phyloP scores from a whole-genome alignment of 2,888 invertebrate species.

The Meghimatium bilineatum region DNA sequence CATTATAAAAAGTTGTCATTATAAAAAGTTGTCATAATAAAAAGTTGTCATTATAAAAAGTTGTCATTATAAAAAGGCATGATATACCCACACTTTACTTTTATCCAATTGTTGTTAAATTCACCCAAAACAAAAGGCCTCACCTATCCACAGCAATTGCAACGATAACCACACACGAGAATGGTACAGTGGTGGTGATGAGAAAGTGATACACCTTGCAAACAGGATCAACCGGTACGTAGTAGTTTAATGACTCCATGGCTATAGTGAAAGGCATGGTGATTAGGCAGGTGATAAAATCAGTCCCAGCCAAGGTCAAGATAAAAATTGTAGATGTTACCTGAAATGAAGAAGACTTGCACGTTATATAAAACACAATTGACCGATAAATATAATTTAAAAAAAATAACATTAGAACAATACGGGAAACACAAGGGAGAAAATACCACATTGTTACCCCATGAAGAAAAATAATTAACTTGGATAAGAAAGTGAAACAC shows the following conservation, averaged over 20 bases:
- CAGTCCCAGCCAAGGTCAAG: conserved; percentile 70
- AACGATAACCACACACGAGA: conserved; percentile 72
- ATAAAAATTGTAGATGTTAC: conserved; percentile 74
- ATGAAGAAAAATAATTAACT: no score
- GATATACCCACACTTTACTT: background rate
- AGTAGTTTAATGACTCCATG: conserved; percentile 63
- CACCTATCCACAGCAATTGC: conserved; percentile 72
- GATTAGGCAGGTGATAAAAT: conserved; percentile 70
- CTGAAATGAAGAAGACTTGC: conserved; percentile 51
- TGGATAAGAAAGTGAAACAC: no score
- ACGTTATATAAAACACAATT: background rate
- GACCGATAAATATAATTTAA: no score
- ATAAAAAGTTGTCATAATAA: no score
- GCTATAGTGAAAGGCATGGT: conserved; percentile 72
- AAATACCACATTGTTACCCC: no score
- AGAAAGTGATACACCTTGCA: conserved; percentile 72
- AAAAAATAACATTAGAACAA: no score
- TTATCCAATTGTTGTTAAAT: background rate
- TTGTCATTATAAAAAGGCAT: no score
- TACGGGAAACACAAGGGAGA: no score
- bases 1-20: no score
- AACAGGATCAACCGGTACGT: conserved; percentile 39
- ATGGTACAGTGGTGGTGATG: conserved; percentile 71
- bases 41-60: no score
- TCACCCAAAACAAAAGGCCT: background rate